Conservation (phyloP, 2,113 vertebrate genomes). For the Todiramphus chloris region DNA sequence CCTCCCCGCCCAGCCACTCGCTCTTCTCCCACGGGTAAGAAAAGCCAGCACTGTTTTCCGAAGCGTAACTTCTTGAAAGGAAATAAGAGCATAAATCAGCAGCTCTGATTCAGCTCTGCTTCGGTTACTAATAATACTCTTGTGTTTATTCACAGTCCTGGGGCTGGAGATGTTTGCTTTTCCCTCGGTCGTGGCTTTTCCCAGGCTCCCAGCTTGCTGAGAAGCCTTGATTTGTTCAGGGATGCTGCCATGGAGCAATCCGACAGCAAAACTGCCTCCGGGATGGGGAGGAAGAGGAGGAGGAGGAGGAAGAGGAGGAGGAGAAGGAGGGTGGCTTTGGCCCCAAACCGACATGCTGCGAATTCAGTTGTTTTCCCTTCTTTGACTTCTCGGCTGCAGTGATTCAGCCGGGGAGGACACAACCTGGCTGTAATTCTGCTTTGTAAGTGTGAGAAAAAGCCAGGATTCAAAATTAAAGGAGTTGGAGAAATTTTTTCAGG, state of each 20-base stretch:
- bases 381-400: neutral
- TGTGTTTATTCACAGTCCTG: constrained; percentile 66
- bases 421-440: constrained; percentile 1
- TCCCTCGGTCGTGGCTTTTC: constrained; percentile 61
- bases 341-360: neutral
- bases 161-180: constrained; percentile 67
- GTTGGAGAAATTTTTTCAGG: neutral
- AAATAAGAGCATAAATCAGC: constrained; percentile 62
- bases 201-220: constrained; percentile 62
- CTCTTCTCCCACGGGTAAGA: constrained; percentile 61
- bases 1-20: neutral
- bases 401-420: constrained; percentile 28
- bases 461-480: neutral
- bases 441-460: neutral
- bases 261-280: accelerated
- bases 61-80: constrained; percentile 47
- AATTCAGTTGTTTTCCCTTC: neutral
- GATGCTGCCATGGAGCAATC: constrained; percentile 44
- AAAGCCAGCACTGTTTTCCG: neutral
- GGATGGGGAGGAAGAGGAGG: neutral
- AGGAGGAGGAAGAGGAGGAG: neutral
- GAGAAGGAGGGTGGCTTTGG: neutral
- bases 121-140: constrained; percentile 72
- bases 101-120: constrained; percentile 45
- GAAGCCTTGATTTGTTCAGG: neutral